Conservation (phyloP, 2,797 vertebrate species). For the Sternotherus odoratus region DNA sequence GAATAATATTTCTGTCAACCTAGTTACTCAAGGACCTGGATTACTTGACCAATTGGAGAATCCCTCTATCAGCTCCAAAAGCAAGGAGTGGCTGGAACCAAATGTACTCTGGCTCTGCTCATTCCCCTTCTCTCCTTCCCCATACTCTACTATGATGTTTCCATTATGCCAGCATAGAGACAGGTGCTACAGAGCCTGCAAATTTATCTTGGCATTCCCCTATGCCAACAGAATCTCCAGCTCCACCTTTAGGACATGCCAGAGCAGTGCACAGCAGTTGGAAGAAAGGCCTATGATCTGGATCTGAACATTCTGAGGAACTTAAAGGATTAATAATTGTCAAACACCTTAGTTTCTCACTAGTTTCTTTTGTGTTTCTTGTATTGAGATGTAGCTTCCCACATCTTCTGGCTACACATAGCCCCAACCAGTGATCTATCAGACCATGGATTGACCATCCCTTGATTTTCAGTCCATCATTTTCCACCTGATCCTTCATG, state of each 20-base stretch:
- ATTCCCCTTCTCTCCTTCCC: neutral
- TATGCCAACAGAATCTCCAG: neutral
- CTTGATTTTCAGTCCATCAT: neutral
- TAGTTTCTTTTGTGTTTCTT: neutral
- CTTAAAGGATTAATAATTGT: neutral
- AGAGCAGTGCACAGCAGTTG: neutral
- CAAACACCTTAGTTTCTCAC: neutral
- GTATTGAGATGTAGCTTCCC: neutral
- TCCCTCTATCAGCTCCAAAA: too few species aligned
- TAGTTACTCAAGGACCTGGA: neutral
- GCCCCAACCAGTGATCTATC: neutral
- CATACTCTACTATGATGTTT: neutral
- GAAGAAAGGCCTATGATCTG: neutral
- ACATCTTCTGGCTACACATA: neutral
- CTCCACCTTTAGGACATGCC: neutral
- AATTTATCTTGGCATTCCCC: neutral
- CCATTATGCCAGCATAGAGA: neutral
- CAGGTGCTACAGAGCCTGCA: neutral
- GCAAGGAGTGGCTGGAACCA: too few species aligned
- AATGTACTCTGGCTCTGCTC: neutral
- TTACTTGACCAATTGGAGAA: neutral
- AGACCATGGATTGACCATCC: neutral
- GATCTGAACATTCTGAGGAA: neutral
- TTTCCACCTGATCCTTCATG: neutral
- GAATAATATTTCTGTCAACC: neutral